phyloP scores from a whole-genome alignment of 2,113 vertebrate species.

The Alligator sinensis region DNA sequence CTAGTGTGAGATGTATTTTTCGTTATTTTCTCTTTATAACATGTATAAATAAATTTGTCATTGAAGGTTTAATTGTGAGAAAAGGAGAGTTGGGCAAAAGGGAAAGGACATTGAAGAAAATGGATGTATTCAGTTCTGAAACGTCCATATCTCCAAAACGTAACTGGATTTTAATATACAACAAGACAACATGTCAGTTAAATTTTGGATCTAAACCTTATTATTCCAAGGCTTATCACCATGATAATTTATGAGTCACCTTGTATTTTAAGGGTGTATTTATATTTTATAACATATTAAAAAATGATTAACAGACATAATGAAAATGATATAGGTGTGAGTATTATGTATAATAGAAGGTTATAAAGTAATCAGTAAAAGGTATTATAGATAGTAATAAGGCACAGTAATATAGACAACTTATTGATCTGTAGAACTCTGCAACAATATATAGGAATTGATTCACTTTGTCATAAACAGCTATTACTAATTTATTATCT shows the following conservation, averaged over 20 bases:
- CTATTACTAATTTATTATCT: conserved; percentile 22
- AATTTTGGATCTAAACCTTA: not conserved
- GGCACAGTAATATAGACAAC: not conserved
- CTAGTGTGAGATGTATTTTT: not conserved
- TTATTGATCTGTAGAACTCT: not conserved
- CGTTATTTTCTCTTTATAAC: conserved; percentile 16
- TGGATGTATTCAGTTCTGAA: conserved; percentile 25
- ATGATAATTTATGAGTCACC: not conserved
- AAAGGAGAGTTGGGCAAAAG: not conserved
- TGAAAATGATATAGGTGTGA: not conserved
- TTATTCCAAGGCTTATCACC: not conserved
- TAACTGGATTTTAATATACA: not conserved
- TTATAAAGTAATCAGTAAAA: not conserved
- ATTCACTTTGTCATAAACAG: not conserved
- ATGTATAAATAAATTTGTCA: conserved; percentile 36
- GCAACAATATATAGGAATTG: not conserved
- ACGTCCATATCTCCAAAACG: conserved; percentile 8
- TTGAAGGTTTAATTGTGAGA: not conserved
- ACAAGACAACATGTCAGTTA: not conserved
- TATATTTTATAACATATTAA: not conserved
- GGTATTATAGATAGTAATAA: not conserved
- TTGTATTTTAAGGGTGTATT: not conserved
- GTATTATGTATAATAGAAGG: not conserved
- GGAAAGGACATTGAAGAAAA: conserved; percentile 17
- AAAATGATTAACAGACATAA: not conserved